phyloP scores from a whole-genome alignment of 1,140 invertebrate species.

The Ostrea denselamellosa region DNA sequence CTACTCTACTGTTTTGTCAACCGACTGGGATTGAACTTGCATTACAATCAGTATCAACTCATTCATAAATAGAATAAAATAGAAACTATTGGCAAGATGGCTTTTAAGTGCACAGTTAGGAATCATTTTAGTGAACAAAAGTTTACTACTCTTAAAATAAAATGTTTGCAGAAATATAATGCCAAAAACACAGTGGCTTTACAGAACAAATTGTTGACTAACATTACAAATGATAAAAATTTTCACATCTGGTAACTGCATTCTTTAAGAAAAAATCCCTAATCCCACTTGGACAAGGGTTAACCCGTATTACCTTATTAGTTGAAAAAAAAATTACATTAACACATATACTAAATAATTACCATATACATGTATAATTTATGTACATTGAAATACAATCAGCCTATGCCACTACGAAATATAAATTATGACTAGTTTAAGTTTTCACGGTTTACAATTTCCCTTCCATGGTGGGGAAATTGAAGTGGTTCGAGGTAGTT shows the following conservation, averaged over 20 bases:
- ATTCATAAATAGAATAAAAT: slow-evolving; percentile 27
- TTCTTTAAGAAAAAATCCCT: slow-evolving; percentile 36
- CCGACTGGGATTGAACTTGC: background rate
- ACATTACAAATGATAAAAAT: background rate
- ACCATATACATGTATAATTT: slow-evolving; percentile 39
- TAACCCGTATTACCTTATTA: slow-evolving; percentile 27
- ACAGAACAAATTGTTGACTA: background rate
- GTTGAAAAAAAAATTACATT: background rate
- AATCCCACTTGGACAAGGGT: slow-evolving; percentile 33
- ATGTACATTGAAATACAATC: slow-evolving; percentile 33
- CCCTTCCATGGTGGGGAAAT: slow-evolving; percentile 23
- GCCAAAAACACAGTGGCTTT: background rate
- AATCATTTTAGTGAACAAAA: background rate
- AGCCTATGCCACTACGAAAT: slow-evolving; percentile 25
- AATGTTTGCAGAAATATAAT: background rate
- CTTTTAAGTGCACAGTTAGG: background rate
- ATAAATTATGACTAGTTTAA: slow-evolving; percentile 34
- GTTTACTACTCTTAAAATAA: background rate
- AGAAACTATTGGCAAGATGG: slow-evolving; percentile 25
- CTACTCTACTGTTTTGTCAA: background rate
- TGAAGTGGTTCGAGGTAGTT: slow-evolving; percentile 23
- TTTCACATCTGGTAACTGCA: background rate
- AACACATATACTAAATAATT: slow-evolving; percentile 28
- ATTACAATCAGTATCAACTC: background rate
- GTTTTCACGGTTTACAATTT: slow-evolving; percentile 13